Conservation (phyloP, 1,140 invertebrate species). For the Leptinotarsa undecemlineata region DNA sequence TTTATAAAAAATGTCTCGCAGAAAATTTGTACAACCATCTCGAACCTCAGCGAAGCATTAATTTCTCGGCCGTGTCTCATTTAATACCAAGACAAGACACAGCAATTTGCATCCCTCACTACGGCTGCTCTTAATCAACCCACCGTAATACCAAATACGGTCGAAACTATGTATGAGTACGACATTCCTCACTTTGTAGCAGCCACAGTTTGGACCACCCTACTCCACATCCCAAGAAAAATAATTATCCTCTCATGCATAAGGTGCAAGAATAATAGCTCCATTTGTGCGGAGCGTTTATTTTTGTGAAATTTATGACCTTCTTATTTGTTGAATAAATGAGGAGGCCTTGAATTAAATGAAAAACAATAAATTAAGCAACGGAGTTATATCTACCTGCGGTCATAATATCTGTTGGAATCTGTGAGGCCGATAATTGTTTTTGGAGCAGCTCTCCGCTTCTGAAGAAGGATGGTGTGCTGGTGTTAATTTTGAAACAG, state of each 20-base stretch:
- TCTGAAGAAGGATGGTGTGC: slow-evolving; percentile 26
- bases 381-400: slow-evolving; percentile 13
- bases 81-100: too few species aligned
- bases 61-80: too few species aligned
- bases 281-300: slow-evolving; percentile 20
- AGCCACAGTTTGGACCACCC: neutral
- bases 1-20: too few species aligned
- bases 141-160: neutral
- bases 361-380: slow-evolving; percentile 28
- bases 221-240: neutral
- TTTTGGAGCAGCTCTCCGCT: slow-evolving; percentile 11
- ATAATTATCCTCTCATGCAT: slow-evolving; percentile 12
- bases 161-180: neutral
- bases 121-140: neutral
- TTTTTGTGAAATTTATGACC: slow-evolving; percentile 28
- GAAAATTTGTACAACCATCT: too few species aligned
- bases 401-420: slow-evolving; percentile 23
- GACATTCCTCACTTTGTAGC: slow-evolving; percentile 7
- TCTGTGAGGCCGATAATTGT: slow-evolving; percentile 26
- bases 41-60: too few species aligned
- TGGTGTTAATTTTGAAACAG: slow-evolving; percentile 18
- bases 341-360: slow-evolving; percentile 28
- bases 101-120: too few species aligned
- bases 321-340: slow-evolving; percentile 28
- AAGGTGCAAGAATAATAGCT: slow-evolving; percentile 22